Percentiles rank a stretch among this genome's conserved stretches.
Evolutionary conservation across 2,888 invertebrate species (phyloP).

Genomic region (Nycteola revayana): DNA sequence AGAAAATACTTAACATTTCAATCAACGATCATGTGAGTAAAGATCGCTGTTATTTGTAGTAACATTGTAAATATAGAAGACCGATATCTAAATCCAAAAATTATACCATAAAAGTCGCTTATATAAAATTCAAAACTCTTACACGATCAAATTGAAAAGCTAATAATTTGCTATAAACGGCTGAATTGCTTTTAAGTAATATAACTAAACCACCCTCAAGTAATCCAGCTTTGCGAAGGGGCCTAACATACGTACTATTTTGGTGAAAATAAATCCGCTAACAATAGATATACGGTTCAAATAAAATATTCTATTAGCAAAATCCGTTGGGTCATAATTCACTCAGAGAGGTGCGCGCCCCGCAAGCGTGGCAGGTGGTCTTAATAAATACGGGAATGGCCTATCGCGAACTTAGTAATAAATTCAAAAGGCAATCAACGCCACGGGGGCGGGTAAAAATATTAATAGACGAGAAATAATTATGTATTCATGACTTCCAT

Average conservation of each 20-base stretch:
- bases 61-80: too few relatives aligned
- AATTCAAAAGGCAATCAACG: slow-evolving; percentile 83
- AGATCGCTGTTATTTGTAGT: too few relatives aligned
- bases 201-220: too few relatives aligned
- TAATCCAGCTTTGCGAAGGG: too few relatives aligned
- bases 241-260: slow-evolving; percentile 39
- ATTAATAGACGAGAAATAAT: slow-evolving; percentile 80
- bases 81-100: too few relatives aligned
- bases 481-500: slow-evolving; percentile 77
- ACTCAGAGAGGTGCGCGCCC: slow-evolving; percentile 62
- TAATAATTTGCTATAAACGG: too few relatives aligned
- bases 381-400: slow-evolving; percentile 80
- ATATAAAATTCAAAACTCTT: too few relatives aligned
- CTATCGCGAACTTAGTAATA: slow-evolving; percentile 77
- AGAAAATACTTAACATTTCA: too few relatives aligned
- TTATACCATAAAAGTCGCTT: too few relatives aligned
- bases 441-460: slow-evolving; percentile 77
- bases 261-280: slow-evolving; percentile 55
- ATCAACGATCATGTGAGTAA: too few relatives aligned
- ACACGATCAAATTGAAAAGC: too few relatives aligned
- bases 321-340: slow-evolving; percentile 74
- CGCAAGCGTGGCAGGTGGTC: slow-evolving; percentile 74
- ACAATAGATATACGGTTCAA: slow-evolving; percentile 53
- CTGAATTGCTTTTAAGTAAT: too few relatives aligned
- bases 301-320: slow-evolving; percentile 80